phyloP scores from a whole-genome alignment of 2,113 vertebrate species.

The Lophura nycthemera region DNA sequence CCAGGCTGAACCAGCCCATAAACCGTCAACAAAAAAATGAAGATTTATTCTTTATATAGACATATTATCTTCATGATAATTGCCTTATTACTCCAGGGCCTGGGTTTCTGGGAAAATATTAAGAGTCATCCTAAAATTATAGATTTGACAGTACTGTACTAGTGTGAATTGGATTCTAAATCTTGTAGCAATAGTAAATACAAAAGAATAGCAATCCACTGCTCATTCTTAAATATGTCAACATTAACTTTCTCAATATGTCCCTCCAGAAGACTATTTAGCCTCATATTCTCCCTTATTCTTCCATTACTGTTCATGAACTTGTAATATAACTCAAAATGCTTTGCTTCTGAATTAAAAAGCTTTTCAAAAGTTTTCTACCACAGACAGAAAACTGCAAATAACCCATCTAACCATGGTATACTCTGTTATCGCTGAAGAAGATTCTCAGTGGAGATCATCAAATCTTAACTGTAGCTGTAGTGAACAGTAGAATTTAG shows the following conservation, averaged over 20 bases:
- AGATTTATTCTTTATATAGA: not conserved
- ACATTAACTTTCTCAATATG: not conserved
- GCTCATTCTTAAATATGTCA: not conserved
- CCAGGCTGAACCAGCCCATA: too few relatives aligned
- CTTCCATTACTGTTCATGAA: not conserved
- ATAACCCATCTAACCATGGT: not conserved
- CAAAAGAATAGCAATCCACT: not conserved
- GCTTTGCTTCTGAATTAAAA: not conserved
- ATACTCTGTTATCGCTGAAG: not conserved
- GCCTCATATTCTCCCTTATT: not conserved
- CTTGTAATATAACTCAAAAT: not conserved
- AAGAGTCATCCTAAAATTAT: not conserved
- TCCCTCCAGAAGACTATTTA: not conserved
- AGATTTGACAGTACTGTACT: not conserved
- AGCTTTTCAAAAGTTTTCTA: not conserved
- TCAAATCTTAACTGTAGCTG: not conserved
- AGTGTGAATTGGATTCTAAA: not conserved
- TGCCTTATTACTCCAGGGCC: not conserved
- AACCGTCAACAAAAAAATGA: too few relatives aligned
- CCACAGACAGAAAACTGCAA: not conserved
- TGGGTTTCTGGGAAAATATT: not conserved
- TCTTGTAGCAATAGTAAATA: accelerated
- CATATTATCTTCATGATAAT: not conserved
- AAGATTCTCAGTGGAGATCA: not conserved
- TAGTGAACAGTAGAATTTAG: not conserved